Evolutionary conservation across 1,140 invertebrate species (phyloP).

Genomic region (Yoshiicerus persimilis): DNA sequence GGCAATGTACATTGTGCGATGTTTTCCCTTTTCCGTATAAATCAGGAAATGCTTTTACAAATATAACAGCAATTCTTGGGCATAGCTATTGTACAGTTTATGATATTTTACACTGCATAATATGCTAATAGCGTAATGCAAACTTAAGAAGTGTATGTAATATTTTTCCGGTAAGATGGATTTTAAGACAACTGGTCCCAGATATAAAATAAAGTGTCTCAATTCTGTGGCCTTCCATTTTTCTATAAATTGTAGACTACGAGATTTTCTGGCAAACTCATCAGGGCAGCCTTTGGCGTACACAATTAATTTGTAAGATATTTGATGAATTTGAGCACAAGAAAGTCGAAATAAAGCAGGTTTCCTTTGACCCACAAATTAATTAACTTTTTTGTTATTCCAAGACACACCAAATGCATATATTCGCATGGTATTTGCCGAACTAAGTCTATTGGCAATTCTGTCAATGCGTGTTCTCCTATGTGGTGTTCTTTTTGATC

Average conservation of each 20-base stretch:
- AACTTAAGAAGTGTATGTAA: slow-evolving; percentile 54
- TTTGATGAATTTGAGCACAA: not conserved
- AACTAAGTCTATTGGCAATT: not conserved
- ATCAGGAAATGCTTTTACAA: slow-evolving; percentile 46
- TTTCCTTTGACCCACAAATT: not conserved
- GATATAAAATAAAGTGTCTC: slow-evolving; percentile 56
- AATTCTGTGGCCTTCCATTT: slow-evolving; percentile 60
- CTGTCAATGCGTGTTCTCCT: not conserved
- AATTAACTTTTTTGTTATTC: slow-evolving; percentile 2
- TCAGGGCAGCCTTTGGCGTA: not conserved
- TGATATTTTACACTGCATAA: too few species aligned
- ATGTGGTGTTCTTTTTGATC: not conserved
- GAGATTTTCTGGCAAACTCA: slow-evolving; percentile 55
- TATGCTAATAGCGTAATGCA: slow-evolving; percentile 51
- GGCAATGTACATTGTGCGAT: slow-evolving; percentile 53
- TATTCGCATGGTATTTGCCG: not conserved
- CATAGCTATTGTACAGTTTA: too few species aligned
- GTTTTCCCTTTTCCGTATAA: slow-evolving; percentile 49
- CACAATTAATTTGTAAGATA: not conserved
- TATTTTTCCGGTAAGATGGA: slow-evolving; percentile 48
- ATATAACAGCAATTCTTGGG: too few species aligned
- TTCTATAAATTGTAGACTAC: slow-evolving; percentile 52
- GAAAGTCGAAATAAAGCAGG: not conserved
- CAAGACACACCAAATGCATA: slow-evolving; percentile 1
- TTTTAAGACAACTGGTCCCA: slow-evolving; percentile 54